Evolutionary conservation across 2,113 vertebrate genomes (phyloP).

Genomic region (Manacus vitellinus): DNA sequence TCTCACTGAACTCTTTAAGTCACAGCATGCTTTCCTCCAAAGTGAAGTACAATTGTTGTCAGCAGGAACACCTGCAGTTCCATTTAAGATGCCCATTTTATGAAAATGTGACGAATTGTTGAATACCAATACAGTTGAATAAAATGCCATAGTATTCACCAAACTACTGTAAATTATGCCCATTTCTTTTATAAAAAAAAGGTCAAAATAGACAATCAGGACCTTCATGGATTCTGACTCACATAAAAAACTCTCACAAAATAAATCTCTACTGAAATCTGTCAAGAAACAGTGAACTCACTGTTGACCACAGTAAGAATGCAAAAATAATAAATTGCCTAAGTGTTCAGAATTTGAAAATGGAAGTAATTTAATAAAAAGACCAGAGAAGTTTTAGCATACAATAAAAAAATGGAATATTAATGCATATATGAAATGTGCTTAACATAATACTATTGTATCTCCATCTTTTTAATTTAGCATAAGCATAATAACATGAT

Average conservation of each 20-base stretch:
- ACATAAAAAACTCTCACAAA: background rate
- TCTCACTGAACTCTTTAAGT: background rate
- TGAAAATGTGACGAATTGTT: background rate
- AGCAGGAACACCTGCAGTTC: background rate
- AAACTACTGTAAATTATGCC: background rate
- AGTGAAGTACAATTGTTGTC: background rate
- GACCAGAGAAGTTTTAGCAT: fast-evolving
- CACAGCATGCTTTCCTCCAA: background rate
- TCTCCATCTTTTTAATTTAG: background rate
- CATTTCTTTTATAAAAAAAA: background rate
- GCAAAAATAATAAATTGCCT: background rate
- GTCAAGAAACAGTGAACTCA: background rate
- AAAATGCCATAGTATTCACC: background rate
- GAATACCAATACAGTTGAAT: background rate
- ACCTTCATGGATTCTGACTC: background rate
- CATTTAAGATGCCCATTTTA: background rate
- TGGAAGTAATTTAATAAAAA: background rate
- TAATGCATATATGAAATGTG: background rate
- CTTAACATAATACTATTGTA: background rate
- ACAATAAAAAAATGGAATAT: background rate
- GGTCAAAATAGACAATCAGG: background rate
- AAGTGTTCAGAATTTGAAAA: background rate
- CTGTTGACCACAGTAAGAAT: background rate
- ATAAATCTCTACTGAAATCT: background rate
- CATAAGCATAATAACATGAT: background rate